Evolutionary conservation across 2,797 vertebrate species (phyloP).

Genomic region (Anguilla megastoma): DNA sequence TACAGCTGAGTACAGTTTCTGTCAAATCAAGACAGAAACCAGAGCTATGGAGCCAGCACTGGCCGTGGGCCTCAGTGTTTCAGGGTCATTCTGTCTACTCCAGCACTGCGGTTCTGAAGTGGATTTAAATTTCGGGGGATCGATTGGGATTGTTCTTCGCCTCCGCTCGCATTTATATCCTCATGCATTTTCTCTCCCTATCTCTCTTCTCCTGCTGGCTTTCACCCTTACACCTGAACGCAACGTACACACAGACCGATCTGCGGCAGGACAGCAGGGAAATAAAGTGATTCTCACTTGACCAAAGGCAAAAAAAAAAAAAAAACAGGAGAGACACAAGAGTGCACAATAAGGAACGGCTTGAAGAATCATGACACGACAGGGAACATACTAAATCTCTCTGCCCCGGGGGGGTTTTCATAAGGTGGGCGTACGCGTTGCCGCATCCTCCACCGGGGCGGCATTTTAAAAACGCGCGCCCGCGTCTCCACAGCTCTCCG

Average conservation of each 20-base stretch:
- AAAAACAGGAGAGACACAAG: not conserved
- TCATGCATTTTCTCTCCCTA: not conserved
- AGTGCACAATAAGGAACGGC: not conserved
- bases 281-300: not conserved
- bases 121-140: not conserved
- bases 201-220: not conserved
- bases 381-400: not conserved
- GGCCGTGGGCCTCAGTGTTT: not conserved
- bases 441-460: not conserved
- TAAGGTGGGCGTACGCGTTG: constrained; percentile 5
- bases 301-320: not conserved
- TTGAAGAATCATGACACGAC: not conserved
- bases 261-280: not conserved
- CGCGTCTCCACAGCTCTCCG: too few relatives aligned
- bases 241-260: not conserved
- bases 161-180: not conserved
- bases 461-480: not conserved
- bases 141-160: not conserved
- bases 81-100: not conserved
- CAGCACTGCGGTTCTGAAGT: not conserved
- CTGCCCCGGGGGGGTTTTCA: not conserved
- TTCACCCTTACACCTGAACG: not conserved
- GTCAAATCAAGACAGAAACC: not conserved
- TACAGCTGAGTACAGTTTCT: not conserved
- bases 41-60: not conserved